These are phyloP conservation scores for Amphiura filiformis DNA, from an alignment of 35 echinoderm and acorn worm genomes.

Conservation along the genomic window DNA sequence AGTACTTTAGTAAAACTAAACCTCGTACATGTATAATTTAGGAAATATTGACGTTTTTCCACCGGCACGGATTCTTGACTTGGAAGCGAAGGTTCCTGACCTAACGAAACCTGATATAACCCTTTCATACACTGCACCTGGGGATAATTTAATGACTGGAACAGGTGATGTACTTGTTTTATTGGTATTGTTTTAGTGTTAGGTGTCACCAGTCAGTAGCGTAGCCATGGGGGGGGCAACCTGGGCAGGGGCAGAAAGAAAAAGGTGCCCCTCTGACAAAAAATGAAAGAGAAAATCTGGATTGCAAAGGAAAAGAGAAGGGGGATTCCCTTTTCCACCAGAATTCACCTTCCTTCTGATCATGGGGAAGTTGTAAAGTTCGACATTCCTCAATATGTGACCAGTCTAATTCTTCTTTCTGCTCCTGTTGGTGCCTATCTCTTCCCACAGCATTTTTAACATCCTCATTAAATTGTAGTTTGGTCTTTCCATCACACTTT, in stretches of 20 bases:
- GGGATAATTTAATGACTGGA: conserved; percentile 62
- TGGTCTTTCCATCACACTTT: not conserved
- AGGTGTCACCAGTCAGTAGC: too few relatives aligned
- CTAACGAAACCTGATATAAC: conserved; percentile 5
- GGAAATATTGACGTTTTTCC: conserved; percentile 57
- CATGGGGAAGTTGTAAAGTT: not conserved
- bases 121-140: conserved; percentile 64
- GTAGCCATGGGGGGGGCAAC: too few relatives aligned
- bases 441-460: too few relatives aligned
- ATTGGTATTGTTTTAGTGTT: not conserved
- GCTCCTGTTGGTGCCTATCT: too few relatives aligned
- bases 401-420: too few relatives aligned
- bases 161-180: conserved; percentile 22
- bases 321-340: not conserved
- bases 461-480: too few relatives aligned
- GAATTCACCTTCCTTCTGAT: not conserved
- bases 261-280: too few relatives aligned
- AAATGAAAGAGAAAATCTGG: not conserved
- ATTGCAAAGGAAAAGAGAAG: not conserved
- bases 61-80: conserved; percentile 53
- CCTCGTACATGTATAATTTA: too few relatives aligned
- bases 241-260: too few relatives aligned
- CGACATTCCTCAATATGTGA: not conserved
- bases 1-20: too few relatives aligned
- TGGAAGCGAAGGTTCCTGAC: conserved; percentile 35